A percentile compares a stretch with the other conserved stretches of the same genome.
Conservation (phyloP, 1,140 invertebrate genomes). For the Pristionchus pacificus region DNA sequence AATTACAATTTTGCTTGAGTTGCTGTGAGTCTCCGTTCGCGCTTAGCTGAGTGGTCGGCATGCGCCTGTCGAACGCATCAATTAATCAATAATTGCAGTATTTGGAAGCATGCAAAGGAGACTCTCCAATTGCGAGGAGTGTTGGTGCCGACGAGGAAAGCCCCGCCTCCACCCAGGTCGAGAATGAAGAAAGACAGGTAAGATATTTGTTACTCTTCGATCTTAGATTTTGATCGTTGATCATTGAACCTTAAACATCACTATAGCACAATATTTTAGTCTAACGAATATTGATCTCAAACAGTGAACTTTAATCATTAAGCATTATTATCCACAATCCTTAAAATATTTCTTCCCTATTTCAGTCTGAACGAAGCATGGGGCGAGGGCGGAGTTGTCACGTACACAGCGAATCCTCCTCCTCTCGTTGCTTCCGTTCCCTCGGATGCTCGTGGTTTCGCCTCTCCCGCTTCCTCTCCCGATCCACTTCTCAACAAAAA, state of each 20-base stretch:
- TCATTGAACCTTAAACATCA: too few species aligned
- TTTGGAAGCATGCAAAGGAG: constrained; percentile 41
- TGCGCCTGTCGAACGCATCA: constrained; percentile 1
- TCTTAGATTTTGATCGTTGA: too few species aligned
- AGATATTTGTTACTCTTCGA: too few species aligned
- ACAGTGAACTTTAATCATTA: too few species aligned
- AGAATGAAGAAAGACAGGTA: neutral
- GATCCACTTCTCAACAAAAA: neutral
- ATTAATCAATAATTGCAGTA: constrained; percentile 29
- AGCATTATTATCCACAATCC: too few species aligned
- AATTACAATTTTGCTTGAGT: too few species aligned
- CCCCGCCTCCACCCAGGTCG: constrained; percentile 45
- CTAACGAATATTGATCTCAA: too few species aligned
- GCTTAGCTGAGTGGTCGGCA: constrained; percentile 10
- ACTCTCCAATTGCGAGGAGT: constrained; percentile 41
- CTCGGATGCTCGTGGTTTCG: neutral
- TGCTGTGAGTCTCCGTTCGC: too few species aligned
- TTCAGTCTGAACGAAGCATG: neutral
- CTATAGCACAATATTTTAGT: too few species aligned
- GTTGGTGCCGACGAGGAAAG: constrained; percentile 47
- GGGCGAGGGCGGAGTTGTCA: neutral
- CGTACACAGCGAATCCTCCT: neutral
- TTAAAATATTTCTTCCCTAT: too few species aligned
- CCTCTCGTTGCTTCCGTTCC: neutral
- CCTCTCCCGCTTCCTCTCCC: neutral